phyloP scores from a whole-genome alignment of 2,797 vertebrate species.

The Sciurus vulgaris region DNA sequence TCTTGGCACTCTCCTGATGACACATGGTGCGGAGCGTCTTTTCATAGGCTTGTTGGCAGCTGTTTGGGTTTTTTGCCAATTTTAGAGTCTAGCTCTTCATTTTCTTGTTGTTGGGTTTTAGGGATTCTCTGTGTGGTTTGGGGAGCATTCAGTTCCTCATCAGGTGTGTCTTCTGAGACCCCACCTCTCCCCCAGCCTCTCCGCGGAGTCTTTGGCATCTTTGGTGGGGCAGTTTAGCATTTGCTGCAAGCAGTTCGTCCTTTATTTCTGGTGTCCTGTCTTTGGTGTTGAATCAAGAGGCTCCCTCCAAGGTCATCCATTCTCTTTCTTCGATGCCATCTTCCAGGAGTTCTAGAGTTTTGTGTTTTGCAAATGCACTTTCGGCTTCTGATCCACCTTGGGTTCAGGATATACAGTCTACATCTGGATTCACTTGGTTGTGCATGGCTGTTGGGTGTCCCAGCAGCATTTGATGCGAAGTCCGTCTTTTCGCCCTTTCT shows the following conservation, averaged over 20 bases:
- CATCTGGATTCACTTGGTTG: neutral
- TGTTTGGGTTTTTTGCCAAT: neutral
- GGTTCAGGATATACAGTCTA: too few species aligned
- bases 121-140: neutral
- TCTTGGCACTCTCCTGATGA: neutral
- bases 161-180: neutral
- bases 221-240: neutral
- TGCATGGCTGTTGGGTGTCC: neutral
- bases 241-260: too few species aligned
- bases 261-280: neutral
- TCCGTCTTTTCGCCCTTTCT: neutral
- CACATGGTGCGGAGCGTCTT: neutral
- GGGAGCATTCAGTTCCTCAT: neutral
- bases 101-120: neutral
- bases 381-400: neutral
- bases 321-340: neutral
- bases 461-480: neutral
- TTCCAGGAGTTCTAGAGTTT: neutral
- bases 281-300: neutral
- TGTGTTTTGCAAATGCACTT: neutral
- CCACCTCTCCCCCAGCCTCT: neutral
- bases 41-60: neutral
- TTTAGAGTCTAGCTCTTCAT: neutral
- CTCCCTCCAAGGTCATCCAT: too few species aligned
- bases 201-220: neutral